A percentile compares a stretch with the other conserved stretches of the same genome.
phyloP scores from a whole-genome alignment of 2,888 invertebrate species.

The Drosophila greeni region DNA sequence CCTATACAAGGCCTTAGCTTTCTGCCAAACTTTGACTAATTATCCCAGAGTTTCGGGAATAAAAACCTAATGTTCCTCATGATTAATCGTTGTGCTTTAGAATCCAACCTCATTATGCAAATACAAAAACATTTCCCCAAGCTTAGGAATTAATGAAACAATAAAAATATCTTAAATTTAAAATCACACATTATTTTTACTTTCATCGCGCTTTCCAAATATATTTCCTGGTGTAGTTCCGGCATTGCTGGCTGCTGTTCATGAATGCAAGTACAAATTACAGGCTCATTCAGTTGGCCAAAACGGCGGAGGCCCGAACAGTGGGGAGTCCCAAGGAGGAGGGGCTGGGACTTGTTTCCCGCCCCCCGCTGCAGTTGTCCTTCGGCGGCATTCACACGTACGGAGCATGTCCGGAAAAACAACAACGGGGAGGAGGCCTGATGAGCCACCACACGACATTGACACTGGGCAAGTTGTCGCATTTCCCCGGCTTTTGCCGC shows the following conservation, averaged over 20 bases:
- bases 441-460: slow-evolving; percentile 55
- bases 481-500: slow-evolving; percentile 3
- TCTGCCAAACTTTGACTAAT: too few relatives aligned
- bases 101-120: too few relatives aligned
- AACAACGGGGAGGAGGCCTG: slow-evolving; percentile 27
- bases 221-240: neutral
- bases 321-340: slow-evolving; percentile 3
- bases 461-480: slow-evolving; percentile 48
- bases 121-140: neutral
- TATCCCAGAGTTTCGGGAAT: too few relatives aligned
- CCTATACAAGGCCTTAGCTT: too few relatives aligned
- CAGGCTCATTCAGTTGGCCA: slow-evolving; percentile 60
- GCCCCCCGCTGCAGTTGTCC: slow-evolving; percentile 59
- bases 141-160: accelerated
- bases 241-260: slow-evolving; percentile 40
- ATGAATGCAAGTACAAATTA: slow-evolving; percentile 71
- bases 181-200: neutral
- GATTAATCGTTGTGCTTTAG: too few relatives aligned
- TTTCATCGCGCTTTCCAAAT: too few relatives aligned
- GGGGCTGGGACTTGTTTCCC: slow-evolving; percentile 12
- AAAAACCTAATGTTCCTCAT: too few relatives aligned
- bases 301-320: slow-evolving; percentile 38
- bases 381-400: slow-evolving; percentile 56
- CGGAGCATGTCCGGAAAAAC: slow-evolving; percentile 50
- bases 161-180: too few relatives aligned